Base-by-base conservation (phyloP, 2,113 vertebrate species). In the Hypocryptadius cinnamomeus region DNA sequence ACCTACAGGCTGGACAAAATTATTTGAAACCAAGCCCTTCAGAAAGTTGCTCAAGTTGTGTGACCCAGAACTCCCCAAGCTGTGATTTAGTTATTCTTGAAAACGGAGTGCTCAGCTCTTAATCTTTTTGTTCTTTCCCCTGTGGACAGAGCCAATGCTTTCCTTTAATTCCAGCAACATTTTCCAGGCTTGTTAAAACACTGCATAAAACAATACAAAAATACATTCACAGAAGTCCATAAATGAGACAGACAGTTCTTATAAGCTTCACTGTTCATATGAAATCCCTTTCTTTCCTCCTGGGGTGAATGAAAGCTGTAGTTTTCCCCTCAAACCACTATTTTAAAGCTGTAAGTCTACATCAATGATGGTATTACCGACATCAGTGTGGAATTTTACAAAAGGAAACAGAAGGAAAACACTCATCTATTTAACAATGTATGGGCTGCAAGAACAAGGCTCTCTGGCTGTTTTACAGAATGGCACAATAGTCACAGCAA, bases 371-470 rank as follows among this genome's bases (percentile, higher is more conserved):
- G 45, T 60, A 74, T 91, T 72, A 77, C 37, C 56, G 80, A 86
- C 25, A 42, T 21, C 40, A 87, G 89, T 5, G 2, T 37, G 85
- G 93, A 40, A 91, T 95, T 97, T 95, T 94, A 59, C 93, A 79
- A 92, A 94, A 95, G 97, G 96, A 97, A 97, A 91, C 73, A 96
- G 96, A 92, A 98, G 97, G 96, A 94, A 97, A 98, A 96, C 81
- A 65, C 50, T 90, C 86, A 74, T 85, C 83, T 65, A 50, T 45
- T 64, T 53, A 74, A 96, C 66, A 53, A 74, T 40, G 37, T 81
- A 79, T 59, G 5, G 31, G 92, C 92, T 93, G 92, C 79, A 80
- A 8, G 85, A 82, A 18, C 31, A 54, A 77, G 28, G 77, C 51
- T 91, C 42, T 25, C 54, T 61, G 66, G 79, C 86, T 54, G 10